Percentiles rank a stretch among this genome's conserved stretches.
phyloP scores from a whole-genome alignment of 92 coral and sea anemone species.

The Palythoa grandiflora region DNA sequence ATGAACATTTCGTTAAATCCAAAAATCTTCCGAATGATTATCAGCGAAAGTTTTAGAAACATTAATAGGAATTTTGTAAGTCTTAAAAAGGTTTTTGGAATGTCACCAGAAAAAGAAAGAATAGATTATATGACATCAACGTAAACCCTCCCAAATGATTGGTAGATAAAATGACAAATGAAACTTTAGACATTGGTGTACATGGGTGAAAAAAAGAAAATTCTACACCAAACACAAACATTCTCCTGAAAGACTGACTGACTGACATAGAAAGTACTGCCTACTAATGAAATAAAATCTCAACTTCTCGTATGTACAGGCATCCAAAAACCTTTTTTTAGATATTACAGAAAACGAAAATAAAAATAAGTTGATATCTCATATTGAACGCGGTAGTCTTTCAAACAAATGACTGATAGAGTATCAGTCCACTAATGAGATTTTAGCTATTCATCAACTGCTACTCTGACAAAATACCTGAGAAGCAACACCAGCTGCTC shows the following conservation, averaged over 20 bases:
- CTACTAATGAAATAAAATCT: too few relatives aligned
- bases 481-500: constrained; percentile 89
- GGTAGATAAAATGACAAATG: background rate
- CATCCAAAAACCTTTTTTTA: too few relatives aligned
- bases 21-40: background rate
- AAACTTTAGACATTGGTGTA: too few relatives aligned
- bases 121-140: too few relatives aligned
- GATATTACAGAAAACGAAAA: too few relatives aligned
- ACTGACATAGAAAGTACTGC: too few relatives aligned
- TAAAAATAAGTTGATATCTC: too few relatives aligned
- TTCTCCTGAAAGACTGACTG: too few relatives aligned
- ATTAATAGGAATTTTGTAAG: background rate
- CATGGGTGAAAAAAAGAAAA: too few relatives aligned
- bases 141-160: background rate
- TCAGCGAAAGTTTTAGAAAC: background rate
- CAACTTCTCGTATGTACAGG: too few relatives aligned
- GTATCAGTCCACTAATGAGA: background rate
- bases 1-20: background rate
- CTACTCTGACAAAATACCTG: constrained; percentile 61
- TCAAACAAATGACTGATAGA: background rate
- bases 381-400: background rate
- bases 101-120: too few relatives aligned
- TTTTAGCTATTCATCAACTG: background rate
- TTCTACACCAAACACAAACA: too few relatives aligned
- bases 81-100: background rate